Conservation (phyloP, 64 coral and sea anemone genomes). For the Stylophora pistillata region DNA sequence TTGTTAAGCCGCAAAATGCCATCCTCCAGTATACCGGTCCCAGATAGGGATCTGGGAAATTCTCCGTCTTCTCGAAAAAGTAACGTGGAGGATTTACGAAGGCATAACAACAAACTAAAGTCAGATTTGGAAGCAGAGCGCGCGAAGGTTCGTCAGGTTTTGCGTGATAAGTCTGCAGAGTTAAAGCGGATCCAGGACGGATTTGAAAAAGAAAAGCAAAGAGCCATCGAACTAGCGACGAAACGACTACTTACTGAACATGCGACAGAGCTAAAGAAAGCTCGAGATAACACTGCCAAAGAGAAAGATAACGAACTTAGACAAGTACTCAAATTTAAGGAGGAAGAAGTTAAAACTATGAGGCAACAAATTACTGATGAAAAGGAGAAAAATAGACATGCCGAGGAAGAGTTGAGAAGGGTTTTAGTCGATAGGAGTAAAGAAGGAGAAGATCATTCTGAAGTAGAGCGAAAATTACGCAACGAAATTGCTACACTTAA, state of each 20-base stretch:
- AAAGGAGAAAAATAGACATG: constrained; percentile 76
- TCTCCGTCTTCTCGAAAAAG: constrained; percentile 64
- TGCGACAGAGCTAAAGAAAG: constrained; percentile 65
- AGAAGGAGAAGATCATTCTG: constrained; percentile 48
- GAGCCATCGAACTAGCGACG: constrained; percentile 76
- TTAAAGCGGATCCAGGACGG: constrained; percentile 94
- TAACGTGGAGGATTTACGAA: constrained; percentile 79
- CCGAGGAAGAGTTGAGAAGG: constrained; percentile 80
- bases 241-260: constrained; percentile 85
- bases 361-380: constrained; percentile 86
- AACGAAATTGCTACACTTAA: constrained; percentile 69
- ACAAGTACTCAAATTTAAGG: constrained; percentile 91
- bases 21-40: constrained; percentile 77
- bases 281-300: constrained; percentile 57
- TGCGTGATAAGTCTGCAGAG: constrained; percentile 92
- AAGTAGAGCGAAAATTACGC: constrained; percentile 71
- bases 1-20: constrained; percentile 70
- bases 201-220: constrained; percentile 88
- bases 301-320: constrained; percentile 94
- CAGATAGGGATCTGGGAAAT: constrained; percentile 72
- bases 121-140: constrained; percentile 90
- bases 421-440: constrained; percentile 61
- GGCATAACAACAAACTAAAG: constrained; percentile 82
- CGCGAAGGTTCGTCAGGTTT: constrained; percentile 77
- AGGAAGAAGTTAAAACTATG: constrained; percentile 90